Evolutionary conservation across 1,140 invertebrate genomes (phyloP).

Genomic region (Drosophila insularis): DNA sequence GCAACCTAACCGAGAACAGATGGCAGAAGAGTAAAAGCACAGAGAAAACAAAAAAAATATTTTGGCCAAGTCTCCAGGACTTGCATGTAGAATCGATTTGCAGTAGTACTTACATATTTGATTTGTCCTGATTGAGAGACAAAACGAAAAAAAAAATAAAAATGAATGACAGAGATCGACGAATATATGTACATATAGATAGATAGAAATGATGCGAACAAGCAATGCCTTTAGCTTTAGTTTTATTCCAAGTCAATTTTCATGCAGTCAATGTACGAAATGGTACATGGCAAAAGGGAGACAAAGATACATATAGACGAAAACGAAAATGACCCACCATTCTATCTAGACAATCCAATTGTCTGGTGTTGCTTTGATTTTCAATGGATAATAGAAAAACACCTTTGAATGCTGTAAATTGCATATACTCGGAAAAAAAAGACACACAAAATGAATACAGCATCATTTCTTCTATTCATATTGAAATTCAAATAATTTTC

Average conservation of each 20-base stretch:
- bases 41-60: background rate
- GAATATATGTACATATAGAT: no score
- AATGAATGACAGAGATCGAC: background rate
- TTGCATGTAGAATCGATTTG: slow-evolving; percentile 24
- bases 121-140: slow-evolving; percentile 20
- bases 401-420: background rate
- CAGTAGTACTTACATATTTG: slow-evolving; percentile 24
- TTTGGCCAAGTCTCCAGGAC: background rate
- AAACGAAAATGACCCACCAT: no score
- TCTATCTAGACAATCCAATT: slow-evolving; percentile 20
- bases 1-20: background rate
- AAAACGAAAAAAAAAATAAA: background rate
- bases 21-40: no score
- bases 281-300: background rate
- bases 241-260: slow-evolving; percentile 18
- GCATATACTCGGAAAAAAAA: background rate
- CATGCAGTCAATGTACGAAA: background rate
- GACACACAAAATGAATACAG: background rate
- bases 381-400: slow-evolving; percentile 1
- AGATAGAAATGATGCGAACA: background rate
- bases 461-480: no score
- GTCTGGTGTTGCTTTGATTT: slow-evolving; percentile 17
- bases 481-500: no score
- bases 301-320: no score
- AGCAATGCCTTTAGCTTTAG: background rate